A percentile compares a stretch with the other conserved stretches of the same genome.
Evolutionary conservation across 2,797 vertebrate genomes (phyloP).

Genomic region (Chiloscyllium punctatum): DNA sequence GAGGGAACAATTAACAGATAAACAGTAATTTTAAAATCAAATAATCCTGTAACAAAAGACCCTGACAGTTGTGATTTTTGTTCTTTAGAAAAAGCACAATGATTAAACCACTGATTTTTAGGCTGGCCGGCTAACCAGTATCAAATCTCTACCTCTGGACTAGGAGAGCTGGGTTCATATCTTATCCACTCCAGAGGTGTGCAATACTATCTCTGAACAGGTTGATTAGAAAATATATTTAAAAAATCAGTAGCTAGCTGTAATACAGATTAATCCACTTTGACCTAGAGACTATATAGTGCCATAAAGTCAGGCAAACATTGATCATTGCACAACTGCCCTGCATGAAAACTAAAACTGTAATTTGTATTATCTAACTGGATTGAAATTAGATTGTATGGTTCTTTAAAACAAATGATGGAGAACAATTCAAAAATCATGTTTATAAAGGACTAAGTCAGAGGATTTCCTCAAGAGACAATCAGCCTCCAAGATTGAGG

Average conservation of each 20-base stretch:
- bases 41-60: not conserved
- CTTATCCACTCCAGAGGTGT: no score
- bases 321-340: not conserved
- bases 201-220: no score
- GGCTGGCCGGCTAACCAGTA: no score
- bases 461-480: not conserved
- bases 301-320: not conserved
- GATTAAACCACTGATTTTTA: not conserved
- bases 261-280: not conserved
- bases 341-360: not conserved
- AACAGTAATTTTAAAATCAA: not conserved
- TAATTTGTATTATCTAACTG: not conserved
- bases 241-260: not conserved
- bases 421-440: not conserved
- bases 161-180: no score
- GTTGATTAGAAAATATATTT: no score
- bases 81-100: not conserved
- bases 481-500: not conserved
- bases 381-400: not conserved
- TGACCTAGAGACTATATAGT: not conserved
- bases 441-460: not conserved
- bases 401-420: not conserved
- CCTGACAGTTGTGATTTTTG: not conserved
- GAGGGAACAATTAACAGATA: not conserved
- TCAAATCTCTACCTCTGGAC: not conserved